phyloP scores from a whole-genome alignment of 2,113 vertebrate genomes.

The Trachemys scripta region DNA sequence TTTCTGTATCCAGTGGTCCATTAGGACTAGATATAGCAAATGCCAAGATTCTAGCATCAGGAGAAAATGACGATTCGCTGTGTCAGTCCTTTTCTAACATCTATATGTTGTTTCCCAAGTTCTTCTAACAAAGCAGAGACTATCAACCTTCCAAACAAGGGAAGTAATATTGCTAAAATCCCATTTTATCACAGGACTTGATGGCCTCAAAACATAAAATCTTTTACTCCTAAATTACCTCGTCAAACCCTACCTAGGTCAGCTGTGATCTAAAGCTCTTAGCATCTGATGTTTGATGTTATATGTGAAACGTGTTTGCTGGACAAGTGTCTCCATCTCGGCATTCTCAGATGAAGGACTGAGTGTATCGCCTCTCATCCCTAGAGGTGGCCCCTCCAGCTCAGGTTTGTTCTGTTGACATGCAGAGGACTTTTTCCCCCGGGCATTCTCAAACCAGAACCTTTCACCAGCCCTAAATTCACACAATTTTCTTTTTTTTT shows the following conservation, averaged over 20 bases:
- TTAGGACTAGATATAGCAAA: background rate
- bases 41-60: background rate
- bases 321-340: background rate
- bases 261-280: background rate
- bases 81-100: background rate
- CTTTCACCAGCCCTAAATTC: background rate
- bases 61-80: background rate
- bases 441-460: background rate
- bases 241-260: background rate
- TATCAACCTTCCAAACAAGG: background rate
- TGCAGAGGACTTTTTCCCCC: background rate
- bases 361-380: fast-evolving
- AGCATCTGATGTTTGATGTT: background rate
- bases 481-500: background rate
- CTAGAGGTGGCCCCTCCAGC: background rate
- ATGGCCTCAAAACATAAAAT: background rate
- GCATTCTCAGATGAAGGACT: background rate
- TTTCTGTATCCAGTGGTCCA: background rate
- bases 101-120: background rate
- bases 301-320: background rate
- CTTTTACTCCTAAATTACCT: background rate
- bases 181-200: background rate
- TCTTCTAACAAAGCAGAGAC: background rate
- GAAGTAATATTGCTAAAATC: background rate
- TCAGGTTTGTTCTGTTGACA: fast-evolving